Base-by-base conservation (phyloP, 2,888 invertebrate species). In the Timandra comae region DNA sequence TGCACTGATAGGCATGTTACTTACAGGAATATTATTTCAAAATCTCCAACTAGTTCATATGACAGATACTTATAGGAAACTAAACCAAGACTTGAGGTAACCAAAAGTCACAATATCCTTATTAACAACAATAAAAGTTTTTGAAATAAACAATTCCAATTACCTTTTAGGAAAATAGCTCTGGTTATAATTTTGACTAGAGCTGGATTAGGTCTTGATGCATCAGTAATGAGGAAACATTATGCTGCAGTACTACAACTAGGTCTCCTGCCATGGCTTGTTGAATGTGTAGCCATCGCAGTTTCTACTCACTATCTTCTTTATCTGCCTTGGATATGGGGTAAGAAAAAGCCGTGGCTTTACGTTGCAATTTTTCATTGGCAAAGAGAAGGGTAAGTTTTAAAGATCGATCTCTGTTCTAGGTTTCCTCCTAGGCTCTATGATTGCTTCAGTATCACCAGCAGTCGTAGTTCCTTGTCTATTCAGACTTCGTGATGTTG, bases 391-490 rank as follows among this genome's bases (percentile, higher is more conserved):
- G n/a, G n/a, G n/a, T n/a, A n/a, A n/a, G n/a, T n/a, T n/a, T n/a
- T n/a, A n/a, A n/a, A n/a, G n/a, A n/a, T n/a, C n/a, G n/a, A n/a
- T n/a, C n/a, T n/a, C n/a, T 22, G 20, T 65, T 58, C 20, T 51
- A 86, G 86, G 65, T 29, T 88, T 94, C 45, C 88, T 95, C 36
- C 79, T 95, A 19, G 95, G 94, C 10, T 90, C 91, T 37, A 90
- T 93, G 58, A 87, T 94, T 45, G 93, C 94, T 0, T 96, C 96
- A 1, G 96, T 96, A 0, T 94, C 95, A 0, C 96, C 96, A 3
- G 96, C 96, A 4, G 95, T 97, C 2, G 93, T 96, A 5, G 96
- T 97, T 0, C 95, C 96, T 0, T 93, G 93, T 52, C 87, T 96
- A 45, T 90, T 96, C 55, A 85, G 90, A 39, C 78, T 96, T 7